Conservation (phyloP, 2,888 invertebrate genomes). For the Hydroisotoma schaefferi region DNA sequence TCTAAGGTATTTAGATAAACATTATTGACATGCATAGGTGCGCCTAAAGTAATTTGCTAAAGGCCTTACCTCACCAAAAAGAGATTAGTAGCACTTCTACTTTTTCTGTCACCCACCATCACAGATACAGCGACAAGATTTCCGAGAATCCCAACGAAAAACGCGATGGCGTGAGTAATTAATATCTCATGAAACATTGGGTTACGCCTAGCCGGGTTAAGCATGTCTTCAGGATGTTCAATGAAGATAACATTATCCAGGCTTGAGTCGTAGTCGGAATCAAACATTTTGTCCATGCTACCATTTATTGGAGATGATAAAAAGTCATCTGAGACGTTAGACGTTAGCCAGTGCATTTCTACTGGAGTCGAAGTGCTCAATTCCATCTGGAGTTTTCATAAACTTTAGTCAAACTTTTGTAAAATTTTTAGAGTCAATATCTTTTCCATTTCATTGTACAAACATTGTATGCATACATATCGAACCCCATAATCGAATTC, state of each 20-base stretch:
- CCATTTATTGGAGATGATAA: not conserved
- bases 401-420: too few species aligned
- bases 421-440: too few species aligned
- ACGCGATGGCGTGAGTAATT: slow-evolving; percentile 50
- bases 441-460: too few species aligned
- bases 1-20: not conserved
- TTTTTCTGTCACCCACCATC: slow-evolving; percentile 52
- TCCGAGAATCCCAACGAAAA: slow-evolving; percentile 54
- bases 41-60: slow-evolving; percentile 1
- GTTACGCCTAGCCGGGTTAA: slow-evolving; percentile 49
- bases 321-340: not conserved
- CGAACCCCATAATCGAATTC: too few species aligned
- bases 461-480: too few species aligned
- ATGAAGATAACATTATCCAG: slow-evolving; percentile 27
- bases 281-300: not conserved
- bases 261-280: slow-evolving; percentile 1
- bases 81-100: slow-evolving; percentile 50
- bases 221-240: slow-evolving; percentile 50
- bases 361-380: too few species aligned
- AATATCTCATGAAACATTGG: slow-evolving; percentile 50
- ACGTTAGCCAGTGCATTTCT: too few species aligned
- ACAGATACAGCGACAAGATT: slow-evolving; percentile 55
- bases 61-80: slow-evolving; percentile 49
- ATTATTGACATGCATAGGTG: slow-evolving; percentile 1
- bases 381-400: too few species aligned